Base-by-base conservation (phyloP, 64 coral and sea anemone genomes). In the Hydrozoanthus tunicans region DNA sequence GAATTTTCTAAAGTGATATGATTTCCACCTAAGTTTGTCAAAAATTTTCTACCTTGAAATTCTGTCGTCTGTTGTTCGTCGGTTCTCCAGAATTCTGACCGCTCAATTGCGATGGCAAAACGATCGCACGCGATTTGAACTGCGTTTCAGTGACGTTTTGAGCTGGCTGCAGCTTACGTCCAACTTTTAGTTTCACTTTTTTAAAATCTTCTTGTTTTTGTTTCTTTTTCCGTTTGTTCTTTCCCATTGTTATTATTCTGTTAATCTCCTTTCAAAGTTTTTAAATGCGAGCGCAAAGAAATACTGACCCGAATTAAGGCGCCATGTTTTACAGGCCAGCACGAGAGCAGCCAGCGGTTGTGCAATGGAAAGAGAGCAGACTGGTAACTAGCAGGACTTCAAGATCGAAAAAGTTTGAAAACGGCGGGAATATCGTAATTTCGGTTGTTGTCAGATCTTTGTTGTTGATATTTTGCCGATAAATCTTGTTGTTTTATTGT, bases 101-200 rank as follows among this genome's bases (percentile, higher is more conserved):
- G 7, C 20, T 73, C 56, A 88, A 56, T 77, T 99, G 91, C 53
- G 81, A 80, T 69, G 94, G 89, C 2, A 99, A 60, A 58, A 93
- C 85, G 13, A 99, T 96, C 17, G 79, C 62, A 24, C 78, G 92
- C 2, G 97, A 95, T 79, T 94, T 99, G 85, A 99, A 99, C 23
- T 92, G 91, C 10, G 94, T 90, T 62, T 91, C 90, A 2, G 97
- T 99, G 58, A 71, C 92, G 90, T 93, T 96, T 17, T 83, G 62
- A 4, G 94, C 94, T 54, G 89, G 90, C 61, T 92, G 92, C 9
- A 93, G 68, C 53, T 93, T 95, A 77, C 93, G 93, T 72, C 97
- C 97, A 62, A 99, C 97, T 76, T 94, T 99, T 11, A 99, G 76
- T 90, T 96, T 99, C 68, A 96, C 84, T 51, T 99, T 99, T 63